phyloP scores from a whole-genome alignment of 2,113 vertebrate genomes.

The Pantherophis guttatus region DNA sequence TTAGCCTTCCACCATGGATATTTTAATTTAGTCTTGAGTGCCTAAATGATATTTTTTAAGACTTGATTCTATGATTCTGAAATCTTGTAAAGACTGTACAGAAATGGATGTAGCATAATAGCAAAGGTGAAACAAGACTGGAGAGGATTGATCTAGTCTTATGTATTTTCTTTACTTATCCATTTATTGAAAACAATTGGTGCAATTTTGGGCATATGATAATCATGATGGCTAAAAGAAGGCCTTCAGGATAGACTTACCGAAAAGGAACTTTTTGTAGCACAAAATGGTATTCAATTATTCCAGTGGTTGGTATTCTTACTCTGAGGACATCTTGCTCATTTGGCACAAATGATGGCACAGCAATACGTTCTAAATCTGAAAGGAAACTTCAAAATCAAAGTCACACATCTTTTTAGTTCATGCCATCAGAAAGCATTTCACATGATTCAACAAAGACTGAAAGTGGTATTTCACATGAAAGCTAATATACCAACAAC shows the following conservation, averaged over 20 bases:
- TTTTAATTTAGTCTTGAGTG: not conserved
- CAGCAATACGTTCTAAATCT: conserved; percentile 75
- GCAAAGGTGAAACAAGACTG: not conserved
- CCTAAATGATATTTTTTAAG: not conserved
- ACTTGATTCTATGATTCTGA: not conserved
- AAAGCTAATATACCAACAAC: not conserved
- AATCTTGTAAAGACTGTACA: not conserved
- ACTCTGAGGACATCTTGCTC: conserved; percentile 81
- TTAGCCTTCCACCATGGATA: not conserved
- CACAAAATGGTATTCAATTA: conserved; percentile 81
- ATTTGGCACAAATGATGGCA: conserved; percentile 68
- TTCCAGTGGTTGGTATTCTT: conserved; percentile 78
- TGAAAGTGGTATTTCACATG: not conserved
- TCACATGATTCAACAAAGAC: not conserved
- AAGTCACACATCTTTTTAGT: not conserved
- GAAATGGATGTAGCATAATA: not conserved
- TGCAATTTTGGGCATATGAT: not conserved
- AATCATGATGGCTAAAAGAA: not conserved
- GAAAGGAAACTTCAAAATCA: conserved; percentile 73
- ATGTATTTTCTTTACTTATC: not conserved
- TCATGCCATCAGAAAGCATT: not conserved
- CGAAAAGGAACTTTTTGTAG: conserved; percentile 78
- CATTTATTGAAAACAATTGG: not conserved
- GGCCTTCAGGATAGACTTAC: conserved; percentile 55
- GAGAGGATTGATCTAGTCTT: not conserved